Base-by-base conservation (phyloP, 2,797 vertebrate species). In the Mastacembelus armatus region DNA sequence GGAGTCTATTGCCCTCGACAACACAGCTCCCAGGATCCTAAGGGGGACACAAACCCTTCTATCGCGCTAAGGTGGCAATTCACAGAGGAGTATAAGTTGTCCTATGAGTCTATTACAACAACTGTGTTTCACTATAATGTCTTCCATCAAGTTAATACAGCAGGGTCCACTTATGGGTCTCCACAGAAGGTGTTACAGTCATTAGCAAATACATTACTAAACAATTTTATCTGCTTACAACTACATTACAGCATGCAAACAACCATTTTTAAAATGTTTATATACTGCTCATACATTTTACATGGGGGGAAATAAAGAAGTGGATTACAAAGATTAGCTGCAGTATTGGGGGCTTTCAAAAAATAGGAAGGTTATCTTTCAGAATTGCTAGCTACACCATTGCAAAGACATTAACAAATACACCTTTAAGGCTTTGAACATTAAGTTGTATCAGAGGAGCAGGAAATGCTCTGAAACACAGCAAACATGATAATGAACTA, bases 391-490 rank as follows among this genome's bases (percentile, higher is more conserved):
- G 1, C 16, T 38, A 33, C 4, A 42, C 3, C 2, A 48, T 9
- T 40, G 15, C 30, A 54, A 38, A 57, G 24, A 45, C 35, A 63
- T 15, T 40, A 36, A 22, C 10, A 61, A 7, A 26, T 19, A 59
- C 10, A 51, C 15, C 36, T 44, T 22, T n/a, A 45, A 32, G 16
- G 16, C 45, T n/a, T n/a, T n/a, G n/a, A n/a, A n/a, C n/a, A n/a
- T n/a, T n/a, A n/a, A n/a, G n/a, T n/a, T n/a, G n/a, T n/a, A n/a
- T n/a, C n/a, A n/a, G n/a, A n/a, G n/a, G n/a, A n/a, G n/a, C n/a
- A n/a, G 21, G 12, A 70, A 71, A 62, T 4, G 19, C 29, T 21
- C 47, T 49, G 12, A 52, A 52, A 51, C 32, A 61, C 63, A 57
- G 35, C 29, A 66, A 27, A 26, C 2, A 9, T 12, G 44, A 51